These are phyloP conservation scores for Apis dorsata DNA, from an alignment of 1,140 invertebrate genomes.

Conservation along the genomic window DNA sequence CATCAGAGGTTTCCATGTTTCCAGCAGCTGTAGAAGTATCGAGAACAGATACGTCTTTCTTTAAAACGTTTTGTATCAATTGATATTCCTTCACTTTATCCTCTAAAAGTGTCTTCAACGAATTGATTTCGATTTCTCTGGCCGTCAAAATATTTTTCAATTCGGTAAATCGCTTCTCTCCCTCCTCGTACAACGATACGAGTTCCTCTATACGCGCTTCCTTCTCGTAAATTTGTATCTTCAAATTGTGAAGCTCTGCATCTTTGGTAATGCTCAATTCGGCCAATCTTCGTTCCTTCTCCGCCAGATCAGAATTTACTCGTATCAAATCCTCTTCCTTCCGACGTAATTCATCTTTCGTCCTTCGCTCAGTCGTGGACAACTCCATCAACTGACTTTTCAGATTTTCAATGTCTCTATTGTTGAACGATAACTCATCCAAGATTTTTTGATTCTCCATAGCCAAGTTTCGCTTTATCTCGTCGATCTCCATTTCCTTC, in stretches of 20 bases:
- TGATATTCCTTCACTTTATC: conserved; percentile 82
- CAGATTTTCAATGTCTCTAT: conserved; percentile 67
- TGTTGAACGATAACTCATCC: conserved; percentile 47
- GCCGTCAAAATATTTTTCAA: conserved; percentile 82
- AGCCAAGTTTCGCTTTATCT: conserved; percentile 52
- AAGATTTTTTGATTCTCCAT: conserved; percentile 64
- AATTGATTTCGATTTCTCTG: conserved; percentile 85
- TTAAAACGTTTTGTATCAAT: conserved; percentile 68
- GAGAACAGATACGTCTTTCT: conserved; percentile 58
- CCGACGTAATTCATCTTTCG: conserved; percentile 39
- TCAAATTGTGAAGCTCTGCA: conserved; percentile 72
- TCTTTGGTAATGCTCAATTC: conserved; percentile 74
- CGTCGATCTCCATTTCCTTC: conserved; percentile 68
- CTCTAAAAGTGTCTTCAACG: conserved; percentile 83
- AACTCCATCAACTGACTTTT: conserved; percentile 59
- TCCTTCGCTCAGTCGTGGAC: conserved; percentile 22
- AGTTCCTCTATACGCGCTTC: conserved; percentile 79
- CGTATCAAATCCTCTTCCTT: conserved; percentile 59
- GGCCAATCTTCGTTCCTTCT: conserved; percentile 69
- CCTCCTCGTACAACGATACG: conserved; percentile 80
- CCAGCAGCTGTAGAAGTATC: conserved; percentile 19
- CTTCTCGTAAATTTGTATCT: conserved; percentile 70
- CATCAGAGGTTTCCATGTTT: conserved; percentile 4
- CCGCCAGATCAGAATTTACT: conserved; percentile 41
- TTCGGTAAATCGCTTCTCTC: conserved; percentile 78